phyloP scores from a whole-genome alignment of 2,888 invertebrate species.

The Argyresthia goedartella region DNA sequence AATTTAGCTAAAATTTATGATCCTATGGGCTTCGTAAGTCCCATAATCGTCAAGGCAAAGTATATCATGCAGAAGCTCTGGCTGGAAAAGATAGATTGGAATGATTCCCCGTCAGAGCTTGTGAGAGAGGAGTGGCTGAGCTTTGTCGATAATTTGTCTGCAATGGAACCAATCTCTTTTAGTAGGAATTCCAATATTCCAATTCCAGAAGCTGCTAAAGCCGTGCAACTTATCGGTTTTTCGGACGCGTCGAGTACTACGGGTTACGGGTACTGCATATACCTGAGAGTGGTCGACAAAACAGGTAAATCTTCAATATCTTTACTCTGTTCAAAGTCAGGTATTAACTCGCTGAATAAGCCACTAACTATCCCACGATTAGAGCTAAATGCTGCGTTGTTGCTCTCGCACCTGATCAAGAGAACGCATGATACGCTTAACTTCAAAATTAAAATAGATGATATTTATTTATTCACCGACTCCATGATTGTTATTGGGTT shows the following conservation, averaged over 20 bases:
- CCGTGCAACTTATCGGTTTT: constrained; percentile 12
- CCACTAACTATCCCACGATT: not conserved
- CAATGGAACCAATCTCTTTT: constrained; percentile 9
- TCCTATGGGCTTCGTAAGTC: no score
- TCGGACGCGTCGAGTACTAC: constrained; percentile 11
- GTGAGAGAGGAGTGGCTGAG: not conserved
- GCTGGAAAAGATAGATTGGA: no score
- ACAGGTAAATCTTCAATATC: not conserved
- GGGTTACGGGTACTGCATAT: constrained; percentile 13
- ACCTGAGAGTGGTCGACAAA: constrained; percentile 8
- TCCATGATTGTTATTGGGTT: not conserved
- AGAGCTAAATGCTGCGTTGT: not conserved
- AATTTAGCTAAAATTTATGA: no score
- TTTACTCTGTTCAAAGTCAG: not conserved
- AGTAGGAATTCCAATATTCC: not conserved
- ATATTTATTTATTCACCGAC: not conserved
- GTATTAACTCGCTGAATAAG: not conserved
- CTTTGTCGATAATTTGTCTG: not conserved
- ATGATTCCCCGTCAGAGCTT: no score
- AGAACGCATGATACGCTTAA: not conserved
- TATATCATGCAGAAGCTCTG: no score
- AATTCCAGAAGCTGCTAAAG: not conserved
- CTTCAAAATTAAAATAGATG: not conserved
- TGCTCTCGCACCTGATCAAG: not conserved
- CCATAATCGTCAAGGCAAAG: no score